These are phyloP conservation scores for Leptopilina drosophilae DNA, from an alignment of 2,888 invertebrate species.

Conservation along the genomic window DNA sequence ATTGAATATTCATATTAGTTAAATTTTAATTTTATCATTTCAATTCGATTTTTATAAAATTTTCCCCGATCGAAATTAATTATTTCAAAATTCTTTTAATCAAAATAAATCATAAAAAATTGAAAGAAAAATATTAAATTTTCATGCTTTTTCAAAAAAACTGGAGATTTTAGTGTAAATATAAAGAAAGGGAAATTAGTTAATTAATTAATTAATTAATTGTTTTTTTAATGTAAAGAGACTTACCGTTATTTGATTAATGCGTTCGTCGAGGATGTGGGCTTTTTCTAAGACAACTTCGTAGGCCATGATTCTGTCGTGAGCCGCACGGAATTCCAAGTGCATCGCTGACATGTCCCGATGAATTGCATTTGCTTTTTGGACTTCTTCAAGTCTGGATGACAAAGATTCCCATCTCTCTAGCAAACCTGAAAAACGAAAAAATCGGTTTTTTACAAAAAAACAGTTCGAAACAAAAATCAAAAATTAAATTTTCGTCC, in stretches of 20 bases:
- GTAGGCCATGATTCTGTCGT: slow-evolving; percentile 70
- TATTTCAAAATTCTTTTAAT: too few species aligned
- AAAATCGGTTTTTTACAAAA: slow-evolving; percentile 18
- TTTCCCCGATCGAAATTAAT: too few species aligned
- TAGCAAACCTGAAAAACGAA: slow-evolving; percentile 71
- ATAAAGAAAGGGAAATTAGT: too few species aligned
- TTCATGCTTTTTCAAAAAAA: neutral
- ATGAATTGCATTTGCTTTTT: slow-evolving; percentile 73
- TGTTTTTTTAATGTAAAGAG: slow-evolving; percentile 24
- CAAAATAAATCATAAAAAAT: neutral
- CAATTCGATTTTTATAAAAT: too few species aligned
- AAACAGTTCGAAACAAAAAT: neutral
- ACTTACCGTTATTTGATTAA: slow-evolving; percentile 76
- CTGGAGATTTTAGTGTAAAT: neutral
- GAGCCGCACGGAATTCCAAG: slow-evolving; percentile 70
- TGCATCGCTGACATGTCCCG: slow-evolving; percentile 74
- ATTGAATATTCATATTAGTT: too few species aligned
- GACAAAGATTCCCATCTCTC: slow-evolving; percentile 78
- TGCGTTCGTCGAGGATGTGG: slow-evolving; percentile 75
- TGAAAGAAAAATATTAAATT: neutral
- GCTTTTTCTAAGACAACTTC: slow-evolving; percentile 71
- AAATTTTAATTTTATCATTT: too few species aligned
- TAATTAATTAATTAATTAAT: neutral
- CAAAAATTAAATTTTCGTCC: neutral
- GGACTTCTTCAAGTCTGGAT: slow-evolving; percentile 74